These are phyloP conservation scores for Daubentonia madagascariensis DNA, from an alignment of 2,113 vertebrate species.

Conservation along the genomic window DNA sequence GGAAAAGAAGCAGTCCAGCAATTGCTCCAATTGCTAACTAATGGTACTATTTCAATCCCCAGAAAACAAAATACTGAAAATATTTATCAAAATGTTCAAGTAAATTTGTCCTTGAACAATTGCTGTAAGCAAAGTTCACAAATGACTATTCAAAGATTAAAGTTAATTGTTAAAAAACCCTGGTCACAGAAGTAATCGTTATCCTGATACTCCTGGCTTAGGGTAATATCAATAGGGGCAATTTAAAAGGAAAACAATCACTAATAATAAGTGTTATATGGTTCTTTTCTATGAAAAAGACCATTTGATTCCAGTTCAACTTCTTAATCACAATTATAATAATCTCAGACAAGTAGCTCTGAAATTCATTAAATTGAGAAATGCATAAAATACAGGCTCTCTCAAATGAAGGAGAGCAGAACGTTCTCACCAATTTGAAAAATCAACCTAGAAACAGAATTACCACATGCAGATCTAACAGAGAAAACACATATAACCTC, in stretches of 20 bases:
- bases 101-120: background rate
- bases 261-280: background rate
- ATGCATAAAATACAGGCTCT: background rate
- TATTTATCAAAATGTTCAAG: background rate
- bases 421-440: background rate
- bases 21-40: background rate
- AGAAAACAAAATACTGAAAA: conserved; percentile 19
- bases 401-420: background rate
- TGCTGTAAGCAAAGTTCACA: background rate
- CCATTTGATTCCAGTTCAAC: background rate
- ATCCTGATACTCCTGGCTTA: background rate
- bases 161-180: conserved; percentile 12
- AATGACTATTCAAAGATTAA: background rate
- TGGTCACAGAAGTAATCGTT: background rate
- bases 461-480: background rate
- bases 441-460: background rate
- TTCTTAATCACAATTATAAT: background rate
- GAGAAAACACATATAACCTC: background rate
- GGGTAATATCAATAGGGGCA: background rate
- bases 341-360: background rate
- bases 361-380: background rate
- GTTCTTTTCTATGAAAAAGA: background rate
- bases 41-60: background rate
- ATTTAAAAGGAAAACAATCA: conserved; percentile 6
- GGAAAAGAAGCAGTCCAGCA: background rate